Base-by-base conservation (phyloP, 2,113 vertebrate species). In the Natator depressus region DNA sequence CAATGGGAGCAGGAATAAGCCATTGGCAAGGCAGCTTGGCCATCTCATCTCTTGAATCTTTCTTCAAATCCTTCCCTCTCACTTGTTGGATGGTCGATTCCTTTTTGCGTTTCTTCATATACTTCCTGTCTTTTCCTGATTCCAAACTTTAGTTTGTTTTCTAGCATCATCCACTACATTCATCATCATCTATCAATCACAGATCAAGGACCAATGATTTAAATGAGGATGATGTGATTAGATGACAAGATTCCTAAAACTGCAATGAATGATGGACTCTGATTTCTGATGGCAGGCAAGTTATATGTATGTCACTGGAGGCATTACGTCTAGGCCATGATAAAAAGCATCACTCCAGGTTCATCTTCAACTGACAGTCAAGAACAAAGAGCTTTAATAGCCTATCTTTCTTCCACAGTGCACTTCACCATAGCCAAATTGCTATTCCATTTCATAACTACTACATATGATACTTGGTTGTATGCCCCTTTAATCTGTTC, bases 341-440 rank as follows among this genome's bases (percentile, higher is more conserved):
- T 93, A 88, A 84, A 93, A 93, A 95, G 81, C 95, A 80, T 86
- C 83, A 93, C 54, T 90, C 69, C 76, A 92, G 59, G 79, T 51
- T 93, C 57, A 93, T 87, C 97, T 96, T 95, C 90, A 93, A 75
- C 72, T 91, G 93, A 92, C 94, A 93, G 83, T 87, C 22, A 96
- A 95, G 91, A 92, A 85, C 89, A 89, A 38, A 46, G 92, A 80
- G 88, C 72, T 75, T 95, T 95, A 96, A 96, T 93, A 96, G 83
- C 42, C 35, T 62, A 94, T 95, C 94, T 89, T 96, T 57, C 0
- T 0, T 47, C 79, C 47, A 91, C 59, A 3, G 4, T 3, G 55
- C 62, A 94, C 87, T 97, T 97, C 80, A 96, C 95, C 96, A 95
- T 3, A 89, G 94, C 91, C 94, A 95, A 95, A 86, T 65, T 94